These are phyloP conservation scores for Noctua janthina DNA, from an alignment of 2,888 invertebrate species.

Conservation along the genomic window DNA sequence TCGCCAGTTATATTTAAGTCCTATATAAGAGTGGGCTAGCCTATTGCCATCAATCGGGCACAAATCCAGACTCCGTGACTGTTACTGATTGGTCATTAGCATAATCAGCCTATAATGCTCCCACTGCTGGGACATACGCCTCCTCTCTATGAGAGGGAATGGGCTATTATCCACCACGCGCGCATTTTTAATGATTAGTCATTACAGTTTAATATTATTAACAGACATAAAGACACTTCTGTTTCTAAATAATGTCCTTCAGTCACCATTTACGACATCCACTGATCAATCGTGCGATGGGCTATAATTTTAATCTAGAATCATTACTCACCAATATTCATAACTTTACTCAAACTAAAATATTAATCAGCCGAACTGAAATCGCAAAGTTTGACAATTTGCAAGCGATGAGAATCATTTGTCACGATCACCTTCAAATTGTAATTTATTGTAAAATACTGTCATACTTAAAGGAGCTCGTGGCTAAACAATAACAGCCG, in stretches of 20 bases:
- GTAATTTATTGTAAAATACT: neutral
- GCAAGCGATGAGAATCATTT: constrained; percentile 20
- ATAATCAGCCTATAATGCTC: no score
- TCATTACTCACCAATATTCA: neutral
- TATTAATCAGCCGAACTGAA: constrained; percentile 28
- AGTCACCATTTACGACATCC: neutral
- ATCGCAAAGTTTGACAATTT: constrained; percentile 39
- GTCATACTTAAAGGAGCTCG: neutral
- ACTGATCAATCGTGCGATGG: neutral
- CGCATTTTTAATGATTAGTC: neutral
- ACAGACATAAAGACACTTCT: no score
- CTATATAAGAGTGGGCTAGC: no score
- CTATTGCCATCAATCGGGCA: no score
- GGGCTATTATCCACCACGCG: no score
- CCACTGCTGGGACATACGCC: no score
- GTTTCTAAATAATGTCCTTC: neutral
- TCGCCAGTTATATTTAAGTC: no score
- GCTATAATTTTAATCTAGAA: neutral
- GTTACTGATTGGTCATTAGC: neutral
- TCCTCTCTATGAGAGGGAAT: no score
- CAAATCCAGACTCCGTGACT: no score
- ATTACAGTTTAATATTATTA: neutral
- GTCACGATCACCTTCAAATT: neutral
- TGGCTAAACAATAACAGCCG: no score
- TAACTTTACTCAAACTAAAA: constrained; percentile 16